Percentiles rank a stretch among this genome's conserved stretches.
Evolutionary conservation across 2,113 vertebrate species (phyloP).

Genomic region (Chionodraco myersi): DNA sequence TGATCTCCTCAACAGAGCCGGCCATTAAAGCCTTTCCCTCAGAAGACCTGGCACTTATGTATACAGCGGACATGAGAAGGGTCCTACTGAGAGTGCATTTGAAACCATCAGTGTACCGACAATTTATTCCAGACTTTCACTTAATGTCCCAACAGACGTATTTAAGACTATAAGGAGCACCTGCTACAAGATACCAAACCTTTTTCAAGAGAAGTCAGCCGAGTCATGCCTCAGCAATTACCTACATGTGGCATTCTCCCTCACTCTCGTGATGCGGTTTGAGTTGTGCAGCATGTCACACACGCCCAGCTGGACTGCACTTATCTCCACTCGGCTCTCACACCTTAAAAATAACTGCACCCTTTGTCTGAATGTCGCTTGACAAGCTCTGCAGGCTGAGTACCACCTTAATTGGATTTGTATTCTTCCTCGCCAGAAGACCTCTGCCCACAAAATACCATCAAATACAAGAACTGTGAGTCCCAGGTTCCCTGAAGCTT

Average conservation of each 20-base stretch:
- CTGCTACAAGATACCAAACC: not conserved
- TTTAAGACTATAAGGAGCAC: not conserved
- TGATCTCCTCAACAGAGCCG: constrained; percentile 24
- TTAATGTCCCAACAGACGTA: not conserved
- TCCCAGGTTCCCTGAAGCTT: not conserved
- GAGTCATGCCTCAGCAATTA: not conserved
- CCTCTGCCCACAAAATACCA: not conserved
- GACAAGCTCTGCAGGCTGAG: constrained; percentile 11
- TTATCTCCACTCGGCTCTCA: not conserved
- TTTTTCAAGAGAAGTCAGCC: not conserved
- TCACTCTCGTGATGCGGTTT: not conserved
- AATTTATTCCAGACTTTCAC: not conserved
- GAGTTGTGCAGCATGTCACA: not conserved
- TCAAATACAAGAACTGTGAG: not conserved
- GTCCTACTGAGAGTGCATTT: not conserved
- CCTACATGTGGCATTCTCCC: not conserved
- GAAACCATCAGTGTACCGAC: not conserved
- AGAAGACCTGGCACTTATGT: constrained; percentile 13
- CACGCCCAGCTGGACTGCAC: not conserved
- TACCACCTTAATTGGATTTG: constrained; percentile 6
- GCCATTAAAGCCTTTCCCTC: constrained; percentile 6
- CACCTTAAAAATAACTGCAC: constrained; percentile 7
- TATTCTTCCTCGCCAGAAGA: not conserved
- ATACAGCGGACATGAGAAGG: not conserved
- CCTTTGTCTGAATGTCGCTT: constrained; percentile 9